Conservation (phyloP, 1,140 invertebrate genomes). For the Cydia amplana region DNA sequence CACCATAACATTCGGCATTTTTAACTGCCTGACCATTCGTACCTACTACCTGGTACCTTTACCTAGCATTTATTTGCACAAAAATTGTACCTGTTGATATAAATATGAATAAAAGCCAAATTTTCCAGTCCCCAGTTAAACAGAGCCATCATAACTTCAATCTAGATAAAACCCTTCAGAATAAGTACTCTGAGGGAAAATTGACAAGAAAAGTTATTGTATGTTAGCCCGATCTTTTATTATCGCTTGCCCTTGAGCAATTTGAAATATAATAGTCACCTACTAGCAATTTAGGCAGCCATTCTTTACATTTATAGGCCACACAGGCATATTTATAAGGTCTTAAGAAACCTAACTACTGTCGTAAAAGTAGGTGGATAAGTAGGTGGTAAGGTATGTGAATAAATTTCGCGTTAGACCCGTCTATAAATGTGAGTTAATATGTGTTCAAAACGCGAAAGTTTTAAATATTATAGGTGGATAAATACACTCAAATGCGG, state of each 20-base stretch:
- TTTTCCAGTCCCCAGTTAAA: no score
- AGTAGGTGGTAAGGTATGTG: no score
- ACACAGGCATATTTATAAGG: constrained; percentile 4
- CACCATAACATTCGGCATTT: no score
- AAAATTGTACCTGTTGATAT: no score
- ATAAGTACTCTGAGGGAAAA: background rate
- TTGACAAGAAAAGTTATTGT: background rate
- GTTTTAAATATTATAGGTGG: no score
- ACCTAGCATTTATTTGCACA: no score
- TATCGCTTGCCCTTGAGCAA: background rate
- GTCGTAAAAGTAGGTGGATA: background rate
- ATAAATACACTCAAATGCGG: background rate
- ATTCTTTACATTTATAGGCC: background rate
- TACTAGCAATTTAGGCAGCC: background rate
- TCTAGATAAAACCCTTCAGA: background rate
- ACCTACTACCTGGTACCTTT: no score
- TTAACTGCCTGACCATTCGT: no score
- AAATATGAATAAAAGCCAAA: no score
- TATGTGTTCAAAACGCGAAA: no score
- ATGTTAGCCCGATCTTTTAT: background rate
- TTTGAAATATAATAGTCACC: background rate
- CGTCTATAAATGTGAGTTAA: no score
- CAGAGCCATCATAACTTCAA: background rate
- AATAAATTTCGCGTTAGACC: no score
- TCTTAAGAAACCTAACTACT: background rate